Evolutionary conservation across 2,888 invertebrate genomes (phyloP).

Genomic region (Ophioninae sp.): DNA sequence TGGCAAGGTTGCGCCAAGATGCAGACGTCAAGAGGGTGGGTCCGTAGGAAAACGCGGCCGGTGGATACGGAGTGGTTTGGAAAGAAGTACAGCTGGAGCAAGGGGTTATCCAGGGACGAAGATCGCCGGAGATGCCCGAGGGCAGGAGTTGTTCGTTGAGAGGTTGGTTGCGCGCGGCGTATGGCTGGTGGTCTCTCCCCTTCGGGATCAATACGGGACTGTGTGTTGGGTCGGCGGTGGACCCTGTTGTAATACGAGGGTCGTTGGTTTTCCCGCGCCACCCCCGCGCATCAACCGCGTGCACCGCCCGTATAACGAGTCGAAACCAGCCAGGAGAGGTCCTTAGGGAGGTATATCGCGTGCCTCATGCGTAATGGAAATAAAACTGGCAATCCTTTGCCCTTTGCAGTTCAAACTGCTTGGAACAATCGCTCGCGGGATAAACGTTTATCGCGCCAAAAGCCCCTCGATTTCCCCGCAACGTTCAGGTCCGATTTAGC

Average conservation of each 20-base stretch:
- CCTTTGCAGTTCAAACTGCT: neutral
- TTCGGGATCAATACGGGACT: conserved; percentile 78
- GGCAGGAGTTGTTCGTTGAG: conserved; percentile 26
- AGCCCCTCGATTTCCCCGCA: too few species aligned
- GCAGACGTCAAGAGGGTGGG: conserved; percentile 73
- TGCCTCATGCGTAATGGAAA: conserved; percentile 29
- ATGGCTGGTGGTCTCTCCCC: conserved; percentile 64
- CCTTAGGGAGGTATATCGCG: conserved; percentile 49
- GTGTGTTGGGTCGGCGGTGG: conserved; percentile 55
- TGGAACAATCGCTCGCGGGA: neutral
- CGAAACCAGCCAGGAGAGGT: conserved; percentile 53
- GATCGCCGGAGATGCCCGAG: conserved; percentile 78
- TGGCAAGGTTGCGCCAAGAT: conserved; percentile 63
- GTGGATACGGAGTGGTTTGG: neutral
- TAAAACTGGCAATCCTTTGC: neutral
- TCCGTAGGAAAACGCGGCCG: conserved; percentile 4
- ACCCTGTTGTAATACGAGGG: conserved; percentile 75
- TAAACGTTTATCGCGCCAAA: neutral
- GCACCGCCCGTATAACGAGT: conserved; percentile 68
- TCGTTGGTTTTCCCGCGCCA: conserved; percentile 64
- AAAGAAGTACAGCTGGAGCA: conserved; percentile 47
- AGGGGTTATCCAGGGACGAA: conserved; percentile 75
- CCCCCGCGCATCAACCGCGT: conserved; percentile 66
- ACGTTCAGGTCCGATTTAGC: too few species aligned
- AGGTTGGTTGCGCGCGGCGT: conserved; percentile 70